Evolutionary conservation across 2,113 vertebrate genomes (phyloP).

Genomic region (Pantherophis guttatus): DNA sequence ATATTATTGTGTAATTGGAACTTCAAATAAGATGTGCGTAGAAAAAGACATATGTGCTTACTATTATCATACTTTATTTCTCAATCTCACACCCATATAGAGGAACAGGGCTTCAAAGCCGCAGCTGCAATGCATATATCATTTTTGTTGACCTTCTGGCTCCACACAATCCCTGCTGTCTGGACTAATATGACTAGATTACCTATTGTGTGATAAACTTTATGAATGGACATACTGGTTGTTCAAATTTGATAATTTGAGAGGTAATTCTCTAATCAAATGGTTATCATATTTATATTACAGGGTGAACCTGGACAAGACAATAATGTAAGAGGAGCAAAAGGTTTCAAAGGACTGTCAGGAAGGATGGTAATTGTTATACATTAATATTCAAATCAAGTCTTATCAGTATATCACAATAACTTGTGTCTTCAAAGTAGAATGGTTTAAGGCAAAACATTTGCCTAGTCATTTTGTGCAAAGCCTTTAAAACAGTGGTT

Average conservation of each 20-base stretch:
- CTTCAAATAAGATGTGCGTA: neutral
- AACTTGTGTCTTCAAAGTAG: neutral
- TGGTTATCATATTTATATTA: neutral
- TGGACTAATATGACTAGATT: neutral
- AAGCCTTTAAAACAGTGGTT: neutral
- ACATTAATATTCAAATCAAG: neutral
- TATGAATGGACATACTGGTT: neutral
- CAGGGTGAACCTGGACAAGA: constrained; percentile 58
- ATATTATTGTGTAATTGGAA: neutral
- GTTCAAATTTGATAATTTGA: neutral
- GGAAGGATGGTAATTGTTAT: constrained; percentile 49
- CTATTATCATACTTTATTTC: neutral
- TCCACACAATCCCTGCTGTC: neutral
- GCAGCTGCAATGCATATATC: neutral
- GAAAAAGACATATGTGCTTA: neutral
- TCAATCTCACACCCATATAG: neutral
- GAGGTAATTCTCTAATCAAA: neutral
- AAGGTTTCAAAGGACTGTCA: constrained; percentile 46
- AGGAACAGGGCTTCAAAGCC: neutral
- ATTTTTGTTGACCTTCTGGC: neutral
- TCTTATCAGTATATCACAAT: neutral
- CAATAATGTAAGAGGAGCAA: constrained; percentile 40
- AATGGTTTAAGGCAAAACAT: neutral
- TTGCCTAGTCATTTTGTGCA: neutral
- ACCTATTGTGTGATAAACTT: neutral